Evolutionary conservation across 2,113 vertebrate genomes (phyloP).

Genomic region (Camelus dromedarius): DNA sequence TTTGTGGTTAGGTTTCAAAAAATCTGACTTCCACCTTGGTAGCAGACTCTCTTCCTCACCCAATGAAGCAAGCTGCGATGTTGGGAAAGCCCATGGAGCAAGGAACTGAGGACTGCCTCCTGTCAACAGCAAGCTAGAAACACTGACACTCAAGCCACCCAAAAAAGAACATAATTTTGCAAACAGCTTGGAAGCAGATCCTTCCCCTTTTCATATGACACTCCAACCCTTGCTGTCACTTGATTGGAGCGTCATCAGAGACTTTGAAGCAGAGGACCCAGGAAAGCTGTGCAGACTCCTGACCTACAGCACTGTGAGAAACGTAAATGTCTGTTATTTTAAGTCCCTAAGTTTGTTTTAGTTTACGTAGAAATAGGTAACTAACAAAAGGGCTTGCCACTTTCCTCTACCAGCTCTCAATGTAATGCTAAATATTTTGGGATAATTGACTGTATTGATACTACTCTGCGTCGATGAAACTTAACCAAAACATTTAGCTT

Average conservation of each 20-base stretch:
- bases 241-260: not conserved
- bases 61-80: not conserved
- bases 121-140: not conserved
- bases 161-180: not conserved
- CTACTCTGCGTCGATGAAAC: not conserved
- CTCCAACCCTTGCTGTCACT: not conserved
- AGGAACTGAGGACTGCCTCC: not conserved
- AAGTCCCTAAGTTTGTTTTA: not conserved
- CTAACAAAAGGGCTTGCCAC: not conserved
- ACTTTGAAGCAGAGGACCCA: not conserved
- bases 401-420: not conserved
- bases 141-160: not conserved
- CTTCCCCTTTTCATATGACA: not conserved
- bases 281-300: not conserved
- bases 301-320: not conserved
- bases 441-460: not conserved
- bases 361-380: not conserved
- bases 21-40: not conserved
- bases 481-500: slow-evolving; percentile 15
- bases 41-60: not conserved
- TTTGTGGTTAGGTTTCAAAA: not conserved
- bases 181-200: not conserved
- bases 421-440: not conserved
- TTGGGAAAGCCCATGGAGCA: not conserved
- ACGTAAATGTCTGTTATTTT: not conserved